Percentiles rank a stretch among this genome's conserved stretches.
Conservation (phyloP, 2,888 invertebrate genomes). For the Cremastobaeus sp. region DNA sequence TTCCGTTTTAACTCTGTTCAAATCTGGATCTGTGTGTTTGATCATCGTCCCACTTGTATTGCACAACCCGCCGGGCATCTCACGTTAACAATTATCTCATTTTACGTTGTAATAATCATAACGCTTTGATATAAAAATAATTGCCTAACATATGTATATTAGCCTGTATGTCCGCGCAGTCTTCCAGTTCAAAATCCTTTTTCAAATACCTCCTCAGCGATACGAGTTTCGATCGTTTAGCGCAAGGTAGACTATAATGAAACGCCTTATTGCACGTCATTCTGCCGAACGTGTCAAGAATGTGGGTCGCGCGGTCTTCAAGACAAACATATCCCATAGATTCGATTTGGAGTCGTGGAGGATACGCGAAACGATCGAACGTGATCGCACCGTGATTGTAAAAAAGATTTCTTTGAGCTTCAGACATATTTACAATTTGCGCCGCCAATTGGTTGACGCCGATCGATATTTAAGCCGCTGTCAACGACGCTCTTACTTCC, state of each 20-base stretch:
- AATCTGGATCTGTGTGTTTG: no score
- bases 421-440: slow-evolving; percentile 57
- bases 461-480: slow-evolving; percentile 54
- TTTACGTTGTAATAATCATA: slow-evolving; percentile 66
- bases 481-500: slow-evolving; percentile 50
- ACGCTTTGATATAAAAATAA: slow-evolving; percentile 74
- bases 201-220: slow-evolving; percentile 12
- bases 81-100: slow-evolving; percentile 55
- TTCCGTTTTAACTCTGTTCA: no score
- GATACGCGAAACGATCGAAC: slow-evolving; percentile 48
- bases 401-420: slow-evolving; percentile 57
- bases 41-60: no score
- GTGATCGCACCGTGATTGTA: slow-evolving; percentile 29
- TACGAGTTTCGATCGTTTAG: slow-evolving; percentile 48
- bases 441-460: slow-evolving; percentile 42
- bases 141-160: slow-evolving; percentile 64
- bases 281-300: no score
- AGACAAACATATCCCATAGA: no score
- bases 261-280: no score
- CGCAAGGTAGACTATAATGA: no score
- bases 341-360: slow-evolving; percentile 10
- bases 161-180: slow-evolving; percentile 47
- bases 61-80: slow-evolving; percentile 33
- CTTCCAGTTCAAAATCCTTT: slow-evolving; percentile 28
- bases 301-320: no score